phyloP scores from a whole-genome alignment of 2,888 invertebrate genomes.

The Poecilus cupreus region DNA sequence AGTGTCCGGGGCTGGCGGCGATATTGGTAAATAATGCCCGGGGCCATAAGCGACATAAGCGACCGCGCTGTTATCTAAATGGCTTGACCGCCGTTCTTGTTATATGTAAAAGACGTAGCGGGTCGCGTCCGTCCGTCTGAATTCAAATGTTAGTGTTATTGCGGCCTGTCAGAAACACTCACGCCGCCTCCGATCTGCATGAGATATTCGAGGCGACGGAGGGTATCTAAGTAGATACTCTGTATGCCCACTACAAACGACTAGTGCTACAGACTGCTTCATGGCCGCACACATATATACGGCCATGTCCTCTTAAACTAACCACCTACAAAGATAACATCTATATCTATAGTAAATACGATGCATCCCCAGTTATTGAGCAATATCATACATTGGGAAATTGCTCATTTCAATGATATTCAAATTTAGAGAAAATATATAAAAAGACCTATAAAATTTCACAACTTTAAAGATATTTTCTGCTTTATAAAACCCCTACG shows the following conservation, averaged over 20 bases:
- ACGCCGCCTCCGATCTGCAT: constrained; percentile 65
- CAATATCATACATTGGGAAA: not conserved
- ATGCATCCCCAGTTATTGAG: not conserved
- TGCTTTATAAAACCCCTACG: too few species aligned
- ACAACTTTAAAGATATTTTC: too few species aligned
- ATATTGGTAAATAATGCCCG: constrained; percentile 68
- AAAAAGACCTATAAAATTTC: too few species aligned
- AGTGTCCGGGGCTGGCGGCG: not conserved
- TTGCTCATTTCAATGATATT: not conserved
- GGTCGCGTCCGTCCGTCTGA: constrained; percentile 64
- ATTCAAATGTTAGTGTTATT: constrained; percentile 72
- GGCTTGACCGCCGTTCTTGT: constrained; percentile 70
- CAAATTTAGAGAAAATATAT: too few species aligned
- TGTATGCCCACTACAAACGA: constrained; percentile 27
- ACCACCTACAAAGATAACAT: constrained; percentile 39
- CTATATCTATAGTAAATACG: constrained; percentile 12
- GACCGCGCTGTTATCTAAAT: constrained; percentile 68
- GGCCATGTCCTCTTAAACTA: not conserved
- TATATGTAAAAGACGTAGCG: constrained; percentile 63
- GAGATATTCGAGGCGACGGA: constrained; percentile 48
- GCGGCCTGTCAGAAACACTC: constrained; percentile 71
- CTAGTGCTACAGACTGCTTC: not conserved
- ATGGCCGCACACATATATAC: not conserved
- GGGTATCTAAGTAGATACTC: constrained; percentile 23
- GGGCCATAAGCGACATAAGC: constrained; percentile 59